Percentiles rank a stretch among this genome's conserved stretches.
Evolutionary conservation across 1,140 invertebrate genomes (phyloP).

Genomic region (Heliothis subflexa): DNA sequence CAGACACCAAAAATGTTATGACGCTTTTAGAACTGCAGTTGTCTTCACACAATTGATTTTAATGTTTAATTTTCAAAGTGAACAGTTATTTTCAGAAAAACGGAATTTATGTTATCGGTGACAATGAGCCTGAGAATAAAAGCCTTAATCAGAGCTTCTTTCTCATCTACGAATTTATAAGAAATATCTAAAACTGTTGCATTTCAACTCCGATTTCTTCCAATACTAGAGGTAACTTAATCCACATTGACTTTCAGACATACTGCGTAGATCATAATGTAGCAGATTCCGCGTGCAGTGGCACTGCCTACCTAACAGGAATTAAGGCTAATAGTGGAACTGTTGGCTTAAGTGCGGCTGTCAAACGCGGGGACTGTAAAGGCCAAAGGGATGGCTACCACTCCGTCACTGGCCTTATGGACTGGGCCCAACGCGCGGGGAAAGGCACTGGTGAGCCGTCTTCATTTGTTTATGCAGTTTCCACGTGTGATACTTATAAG

Average conservation of each 20-base stretch:
- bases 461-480: no score
- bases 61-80: no score
- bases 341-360: conserved; percentile 90
- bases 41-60: no score
- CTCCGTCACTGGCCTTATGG: conserved; percentile 89
- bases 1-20: no score
- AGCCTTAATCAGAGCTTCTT: no score
- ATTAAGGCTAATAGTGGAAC: conserved; percentile 93
- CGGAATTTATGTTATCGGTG: no score
- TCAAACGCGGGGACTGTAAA: conserved; percentile 88
- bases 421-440: conserved; percentile 91
- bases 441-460: conserved; percentile 88
- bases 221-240: background rate
- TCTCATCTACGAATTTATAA: no score
- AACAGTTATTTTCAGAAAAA: no score
- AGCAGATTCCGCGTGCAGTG: conserved; percentile 93
- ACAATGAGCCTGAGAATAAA: no score
- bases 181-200: background rate
- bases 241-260: conserved; percentile 86
- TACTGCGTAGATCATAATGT: conserved; percentile 93
- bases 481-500: no score
- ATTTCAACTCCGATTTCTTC: no score
- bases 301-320: conserved; percentile 93
- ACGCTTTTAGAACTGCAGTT: no score
- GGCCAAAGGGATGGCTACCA: conserved; percentile 84